Evolutionary conservation across 2,888 invertebrate species (phyloP), one percentile per base, ranked within the genome.

Genomic region (Laothoe populi): DNA sequence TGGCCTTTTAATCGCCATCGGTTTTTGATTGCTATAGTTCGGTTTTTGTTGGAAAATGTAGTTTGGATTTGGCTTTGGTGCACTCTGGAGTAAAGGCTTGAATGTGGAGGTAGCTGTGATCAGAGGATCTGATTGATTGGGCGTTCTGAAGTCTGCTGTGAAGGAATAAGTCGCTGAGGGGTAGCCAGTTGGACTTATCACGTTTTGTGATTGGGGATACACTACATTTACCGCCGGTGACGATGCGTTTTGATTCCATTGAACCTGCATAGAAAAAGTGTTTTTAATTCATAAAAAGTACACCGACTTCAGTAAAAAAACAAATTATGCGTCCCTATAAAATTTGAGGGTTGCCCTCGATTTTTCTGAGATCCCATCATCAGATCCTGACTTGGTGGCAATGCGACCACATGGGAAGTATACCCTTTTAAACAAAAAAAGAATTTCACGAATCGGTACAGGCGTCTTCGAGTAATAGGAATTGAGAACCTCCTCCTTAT

Each of bases 91-190:
- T 0, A 94, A 78, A 0, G 94, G 94, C 75, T 95, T 94, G 75
- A 95, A 94, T 10, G 94, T 92, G 0, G 93, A 92, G 0, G 90
- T 83, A 1, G 94, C 92, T 0, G 94, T 92, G 46, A 94, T 90
- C 13, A 94, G 78, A 0, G 94, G 93, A 21, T 93, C 92, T 8
- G 94, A 94, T 73, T 94, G 94, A 77, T 83, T 90, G 0, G 95
- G 95, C 0, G 96, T 90, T 42, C 97, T 89, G 82, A 97, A 96
- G 84, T 97, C 97, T 0, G 97, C 96, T 1, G 97, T 97, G 84
- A 97, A 96, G 49, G 96, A 96, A 77, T 97, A 97, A 0, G 96
- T 96, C 35, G 96, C 95, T 48, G 96, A 95, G 0, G 95, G 94
- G 77, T 96, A 96, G 59, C 94, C 85, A 24, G 94, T 93, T 0